phyloP scores from a whole-genome alignment of 2,888 invertebrate genomes.

The Papilio gigon region DNA sequence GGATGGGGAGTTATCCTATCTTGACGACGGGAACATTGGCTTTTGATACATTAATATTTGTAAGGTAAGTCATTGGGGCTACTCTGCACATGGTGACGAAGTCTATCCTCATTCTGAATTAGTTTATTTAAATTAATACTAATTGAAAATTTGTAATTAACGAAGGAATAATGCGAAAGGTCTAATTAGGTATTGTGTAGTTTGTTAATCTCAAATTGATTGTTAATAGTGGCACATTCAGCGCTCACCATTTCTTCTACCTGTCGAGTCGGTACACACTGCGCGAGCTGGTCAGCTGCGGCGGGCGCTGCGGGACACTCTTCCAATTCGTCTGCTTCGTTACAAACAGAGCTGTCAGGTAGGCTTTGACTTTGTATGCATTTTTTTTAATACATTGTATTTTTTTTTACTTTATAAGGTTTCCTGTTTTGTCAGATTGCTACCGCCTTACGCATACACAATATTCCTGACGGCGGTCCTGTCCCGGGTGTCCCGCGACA shows the following conservation, averaged over 20 bases:
- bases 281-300: slow-evolving; percentile 73
- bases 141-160: too few species aligned
- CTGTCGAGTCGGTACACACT: slow-evolving; percentile 76
- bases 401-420: not conserved
- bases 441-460: slow-evolving; percentile 83
- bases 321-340: slow-evolving; percentile 79
- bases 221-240: slow-evolving; percentile 79
- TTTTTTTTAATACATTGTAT: not conserved
- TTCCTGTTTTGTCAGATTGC: slow-evolving; percentile 70
- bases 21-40: slow-evolving; percentile 81
- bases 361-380: not conserved
- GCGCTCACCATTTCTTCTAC: slow-evolving; percentile 84
- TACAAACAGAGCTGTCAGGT: slow-evolving; percentile 83
- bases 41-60: slow-evolving; percentile 84
- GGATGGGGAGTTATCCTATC: slow-evolving; percentile 75
- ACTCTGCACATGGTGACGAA: not conserved
- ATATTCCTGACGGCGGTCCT: slow-evolving; percentile 78
- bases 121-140: not conserved
- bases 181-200: not conserved
- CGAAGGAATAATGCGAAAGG: too few species aligned
- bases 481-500: slow-evolving; percentile 54
- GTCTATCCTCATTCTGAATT: not conserved
- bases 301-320: slow-evolving; percentile 74
- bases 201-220: slow-evolving; percentile 1
- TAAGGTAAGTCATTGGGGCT: slow-evolving; percentile 71